A percentile compares a stretch with the other conserved stretches of the same genome.
Evolutionary conservation across 2,888 invertebrate species (phyloP).

Genomic region (Eledona agricola): DNA sequence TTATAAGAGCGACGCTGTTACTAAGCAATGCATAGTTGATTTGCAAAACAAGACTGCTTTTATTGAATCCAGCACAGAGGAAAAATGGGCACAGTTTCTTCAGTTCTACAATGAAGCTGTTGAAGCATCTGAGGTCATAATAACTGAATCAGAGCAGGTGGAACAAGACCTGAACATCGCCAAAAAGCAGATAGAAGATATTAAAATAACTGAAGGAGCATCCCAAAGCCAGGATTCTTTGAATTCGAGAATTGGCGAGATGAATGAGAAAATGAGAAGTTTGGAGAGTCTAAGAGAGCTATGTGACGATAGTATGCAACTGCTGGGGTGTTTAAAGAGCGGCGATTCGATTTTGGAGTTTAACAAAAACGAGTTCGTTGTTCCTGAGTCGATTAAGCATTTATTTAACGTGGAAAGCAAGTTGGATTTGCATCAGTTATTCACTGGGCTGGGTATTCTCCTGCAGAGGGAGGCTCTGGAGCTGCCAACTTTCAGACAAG

Average conservation of each 20-base stretch:
- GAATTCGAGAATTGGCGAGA: too few relatives aligned
- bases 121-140: too few relatives aligned
- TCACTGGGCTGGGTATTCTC: conserved; percentile 1
- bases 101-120: too few relatives aligned
- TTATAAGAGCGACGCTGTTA: conserved; percentile 2
- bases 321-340: background rate
- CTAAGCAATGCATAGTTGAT: too few relatives aligned
- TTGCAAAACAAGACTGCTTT: too few relatives aligned
- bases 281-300: background rate
- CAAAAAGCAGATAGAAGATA: too few relatives aligned
- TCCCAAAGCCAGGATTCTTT: too few relatives aligned
- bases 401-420: conserved; percentile 4
- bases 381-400: background rate
- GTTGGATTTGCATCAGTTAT: conserved; percentile 16
- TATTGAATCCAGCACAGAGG: too few relatives aligned
- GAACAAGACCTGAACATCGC: too few relatives aligned
- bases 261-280: background rate
- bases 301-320: background rate
- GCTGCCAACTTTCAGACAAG: background rate
- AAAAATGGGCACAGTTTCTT: too few relatives aligned
- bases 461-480: background rate
- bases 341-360: conserved; percentile 6
- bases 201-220: too few relatives aligned
- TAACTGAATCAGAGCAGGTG: too few relatives aligned
- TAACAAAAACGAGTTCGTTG: conserved; percentile 7